Base-by-base conservation (phyloP, 2,888 invertebrate species). In the Myopa tessellatipennis region DNA sequence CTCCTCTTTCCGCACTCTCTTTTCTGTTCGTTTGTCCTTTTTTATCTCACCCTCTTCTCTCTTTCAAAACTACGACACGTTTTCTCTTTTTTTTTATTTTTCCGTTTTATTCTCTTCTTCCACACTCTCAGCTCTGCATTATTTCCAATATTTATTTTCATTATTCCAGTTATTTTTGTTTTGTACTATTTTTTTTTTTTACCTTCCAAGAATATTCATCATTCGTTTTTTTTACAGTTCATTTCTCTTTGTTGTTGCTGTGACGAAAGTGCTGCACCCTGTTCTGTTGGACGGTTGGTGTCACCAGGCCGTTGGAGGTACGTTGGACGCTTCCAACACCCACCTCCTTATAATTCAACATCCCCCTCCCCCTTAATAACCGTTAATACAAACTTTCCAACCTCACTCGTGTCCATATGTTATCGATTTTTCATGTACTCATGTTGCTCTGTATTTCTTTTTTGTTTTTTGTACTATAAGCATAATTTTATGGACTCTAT, bases 361-460 rank as follows among this genome's bases (percentile, higher is more conserved):
- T n/a, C n/a, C n/a, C n/a, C n/a, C n/a, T n/a, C n/a, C n/a, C n/a
- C n/a, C n/a, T n/a, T n/a, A n/a, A n/a, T n/a, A n/a, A n/a, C n/a
- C n/a, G n/a, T n/a, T 10, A 45, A 45, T 10, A 10, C 45, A 45
- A 0, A 45, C 45, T 45, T 45, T 45, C 45, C 45, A 45, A 45
- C 45, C 10, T 45, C 45, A 45, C 81, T 80, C 70, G 75, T 77
- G 55, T 81, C 83, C 86, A 85, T 86, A 87, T 85, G 85, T 81
- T 87, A 87, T 87, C 84, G 87, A 87, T 87, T 87, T 87, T 87
- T 81, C 60, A 70, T 76, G 36, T 38, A 14, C 58, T 70, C n/a
- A 12, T 77, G 77, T 74, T 68, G 78, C 76, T 7, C 70, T 18
- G 36, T 26, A 5, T 16, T 55, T 10, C n/a, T 4, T n/a, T n/a